phyloP scores from a whole-genome alignment of 1,140 invertebrate species.

The Scaptomyza pallida region DNA sequence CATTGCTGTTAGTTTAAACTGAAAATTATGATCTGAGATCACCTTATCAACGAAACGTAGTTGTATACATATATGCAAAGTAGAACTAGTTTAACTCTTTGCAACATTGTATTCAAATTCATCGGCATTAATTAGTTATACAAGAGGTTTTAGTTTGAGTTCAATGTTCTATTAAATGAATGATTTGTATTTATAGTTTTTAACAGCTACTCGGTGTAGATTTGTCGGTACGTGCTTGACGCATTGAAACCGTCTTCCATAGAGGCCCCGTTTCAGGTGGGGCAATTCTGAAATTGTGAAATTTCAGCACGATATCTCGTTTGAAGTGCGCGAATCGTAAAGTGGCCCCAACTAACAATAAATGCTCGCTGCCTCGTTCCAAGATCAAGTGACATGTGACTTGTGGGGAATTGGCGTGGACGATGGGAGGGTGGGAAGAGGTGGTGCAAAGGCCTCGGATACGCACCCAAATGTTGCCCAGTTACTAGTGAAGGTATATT shows the following conservation, averaged over 20 bases:
- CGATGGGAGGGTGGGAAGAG: neutral
- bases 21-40: no score
- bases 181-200: constrained; percentile 10
- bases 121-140: neutral
- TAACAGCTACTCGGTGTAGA: constrained; percentile 18
- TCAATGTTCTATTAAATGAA: constrained; percentile 6
- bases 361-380: constrained; percentile 23
- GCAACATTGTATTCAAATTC: constrained; percentile 4
- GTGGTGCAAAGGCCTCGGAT: constrained; percentile 18
- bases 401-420: neutral
- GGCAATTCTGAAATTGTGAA: constrained; percentile 69
- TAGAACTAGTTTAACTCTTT: no score
- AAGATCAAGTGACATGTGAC: constrained; percentile 4
- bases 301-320: constrained; percentile 77
- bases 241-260: constrained; percentile 12
- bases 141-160: neutral
- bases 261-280: constrained; percentile 48
- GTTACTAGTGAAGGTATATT: constrained; percentile 33
- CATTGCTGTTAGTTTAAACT: no score
- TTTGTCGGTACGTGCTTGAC: constrained; percentile 48
- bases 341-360: constrained; percentile 34
- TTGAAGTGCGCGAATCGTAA: constrained; percentile 61
- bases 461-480: constrained; percentile 12
- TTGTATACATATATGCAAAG: neutral
- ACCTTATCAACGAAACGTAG: no score